These are phyloP conservation scores for Cantharis nigra DNA, from an alignment of 2,888 invertebrate species.

Conservation along the genomic window DNA sequence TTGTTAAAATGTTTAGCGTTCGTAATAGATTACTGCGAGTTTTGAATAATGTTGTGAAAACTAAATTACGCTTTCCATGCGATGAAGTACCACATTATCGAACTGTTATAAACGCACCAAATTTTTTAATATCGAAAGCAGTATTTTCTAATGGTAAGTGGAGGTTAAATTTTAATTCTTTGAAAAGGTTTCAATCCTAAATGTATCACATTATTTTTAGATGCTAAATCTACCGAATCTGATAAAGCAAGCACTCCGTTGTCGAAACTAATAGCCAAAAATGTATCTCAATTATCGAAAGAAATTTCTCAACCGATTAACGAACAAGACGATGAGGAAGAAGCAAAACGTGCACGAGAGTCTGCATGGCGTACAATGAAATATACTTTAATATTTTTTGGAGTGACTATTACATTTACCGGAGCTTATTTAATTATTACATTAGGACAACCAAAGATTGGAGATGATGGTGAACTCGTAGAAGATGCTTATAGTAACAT, in stretches of 20 bases:
- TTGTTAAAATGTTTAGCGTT: conserved; percentile 30
- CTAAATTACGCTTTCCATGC: conserved; percentile 1
- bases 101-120: conserved; percentile 24
- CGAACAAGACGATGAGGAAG: conserved; percentile 34
- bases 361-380: conserved; percentile 47
- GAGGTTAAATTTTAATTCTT: neutral
- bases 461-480: conserved; percentile 72
- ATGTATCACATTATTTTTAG: conserved; percentile 13
- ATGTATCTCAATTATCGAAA: conserved; percentile 22
- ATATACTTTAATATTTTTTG: conserved; percentile 56
- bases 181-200: neutral
- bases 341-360: conserved; percentile 36
- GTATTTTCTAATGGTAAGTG: conserved; percentile 35
- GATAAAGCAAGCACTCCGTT: conserved; percentile 28
- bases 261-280: conserved; percentile 33
- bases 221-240: conserved; percentile 18
- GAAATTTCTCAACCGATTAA: conserved; percentile 22
- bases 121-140: conserved; percentile 18
- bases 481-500: conserved; percentile 75
- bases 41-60: conserved; percentile 28
- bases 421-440: conserved; percentile 67
- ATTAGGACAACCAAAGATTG: conserved; percentile 75
- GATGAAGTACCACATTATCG: conserved; percentile 9
- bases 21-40: conserved; percentile 26
- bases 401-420: conserved; percentile 63